Conservation (phyloP, 92 coral and sea anemone genomes). For the Phenganax marumi region DNA sequence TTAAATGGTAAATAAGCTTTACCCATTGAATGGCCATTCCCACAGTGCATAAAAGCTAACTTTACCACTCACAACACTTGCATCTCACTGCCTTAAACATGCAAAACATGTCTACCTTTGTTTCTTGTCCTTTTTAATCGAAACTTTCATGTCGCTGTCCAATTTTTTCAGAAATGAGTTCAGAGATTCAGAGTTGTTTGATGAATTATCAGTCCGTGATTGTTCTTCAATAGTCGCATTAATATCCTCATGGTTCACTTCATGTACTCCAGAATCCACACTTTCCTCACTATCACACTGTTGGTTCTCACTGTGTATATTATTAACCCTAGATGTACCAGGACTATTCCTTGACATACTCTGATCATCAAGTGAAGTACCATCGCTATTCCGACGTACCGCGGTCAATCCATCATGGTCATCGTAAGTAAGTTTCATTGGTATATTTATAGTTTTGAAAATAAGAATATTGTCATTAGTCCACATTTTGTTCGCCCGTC, state of each 20-base stretch:
- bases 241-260: slow-evolving; percentile 31
- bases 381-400: neutral
- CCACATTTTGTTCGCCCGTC: slow-evolving; percentile 88
- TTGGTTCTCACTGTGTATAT: neutral
- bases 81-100: neutral
- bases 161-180: slow-evolving; percentile 63
- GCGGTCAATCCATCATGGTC: slow-evolving; percentile 29
- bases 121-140: slow-evolving; percentile 71
- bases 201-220: neutral
- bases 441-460: slow-evolving; percentile 75
- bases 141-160: slow-evolving; percentile 69
- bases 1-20: neutral
- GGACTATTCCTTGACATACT: neutral
- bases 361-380: neutral
- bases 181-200: slow-evolving; percentile 30
- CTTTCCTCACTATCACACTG: slow-evolving; percentile 26
- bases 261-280: slow-evolving; percentile 30
- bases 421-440: slow-evolving; percentile 60
- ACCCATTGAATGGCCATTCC: neutral
- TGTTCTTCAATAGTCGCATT: slow-evolving; percentile 21
- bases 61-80: neutral
- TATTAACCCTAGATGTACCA: neutral
- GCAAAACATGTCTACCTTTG: slow-evolving; percentile 60
- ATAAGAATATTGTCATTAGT: slow-evolving; percentile 82
- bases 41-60: neutral